Evolutionary conservation across 2,113 vertebrate species (phyloP).

Genomic region (Eretmodus cyanostictus): DNA sequence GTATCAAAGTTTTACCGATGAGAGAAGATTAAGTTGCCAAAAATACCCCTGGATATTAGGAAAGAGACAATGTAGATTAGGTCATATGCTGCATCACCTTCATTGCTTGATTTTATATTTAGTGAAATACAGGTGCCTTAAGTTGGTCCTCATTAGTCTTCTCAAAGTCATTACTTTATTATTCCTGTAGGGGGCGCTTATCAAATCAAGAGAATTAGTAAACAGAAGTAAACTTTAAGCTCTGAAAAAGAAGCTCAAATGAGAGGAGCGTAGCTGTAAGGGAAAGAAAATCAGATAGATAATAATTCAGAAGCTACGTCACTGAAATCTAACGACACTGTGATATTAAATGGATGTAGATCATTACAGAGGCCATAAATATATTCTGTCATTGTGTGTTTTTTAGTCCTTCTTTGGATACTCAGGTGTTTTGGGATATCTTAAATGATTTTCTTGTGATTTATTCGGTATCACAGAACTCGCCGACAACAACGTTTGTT

Average conservation of each 20-base stretch:
- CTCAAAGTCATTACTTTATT: not conserved
- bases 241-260: not conserved
- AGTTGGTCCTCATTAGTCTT: not conserved
- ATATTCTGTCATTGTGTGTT: not conserved
- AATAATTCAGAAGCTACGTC: not conserved
- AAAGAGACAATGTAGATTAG: not conserved
- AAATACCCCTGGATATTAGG: not conserved
- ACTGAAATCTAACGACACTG: not conserved
- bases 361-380: not conserved
- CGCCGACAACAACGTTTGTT: rapidly evolving
- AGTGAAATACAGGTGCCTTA: not conserved
- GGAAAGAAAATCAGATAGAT: rapidly evolving
- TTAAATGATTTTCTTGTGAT: not conserved
- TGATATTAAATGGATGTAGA: not conserved
- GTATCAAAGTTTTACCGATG: not conserved
- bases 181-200: not conserved
- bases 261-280: rapidly evolving
- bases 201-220: not conserved
- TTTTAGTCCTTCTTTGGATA: not conserved
- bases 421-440: not conserved
- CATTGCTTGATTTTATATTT: not conserved
- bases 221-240: not conserved
- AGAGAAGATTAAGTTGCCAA: not conserved
- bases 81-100: not conserved
- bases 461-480: not conserved